Evolutionary conservation across 2,888 invertebrate genomes (phyloP).

Genomic region (Girardia tigrina): DNA sequence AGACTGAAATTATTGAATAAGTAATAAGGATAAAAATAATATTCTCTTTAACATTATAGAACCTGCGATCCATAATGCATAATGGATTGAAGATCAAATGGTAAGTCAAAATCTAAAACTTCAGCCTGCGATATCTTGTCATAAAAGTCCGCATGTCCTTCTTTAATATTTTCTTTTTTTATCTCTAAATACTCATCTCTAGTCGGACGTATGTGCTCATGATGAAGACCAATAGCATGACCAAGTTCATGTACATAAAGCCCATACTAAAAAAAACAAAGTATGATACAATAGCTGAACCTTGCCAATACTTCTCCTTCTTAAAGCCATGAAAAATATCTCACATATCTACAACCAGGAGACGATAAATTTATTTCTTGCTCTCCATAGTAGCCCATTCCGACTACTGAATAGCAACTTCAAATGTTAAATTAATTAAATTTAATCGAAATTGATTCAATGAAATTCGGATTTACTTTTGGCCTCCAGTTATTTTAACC

Average conservation of each 20-base stretch:
- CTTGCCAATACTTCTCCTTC: background rate
- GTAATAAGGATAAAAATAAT: no score
- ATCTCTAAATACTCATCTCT: background rate
- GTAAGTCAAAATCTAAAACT: background rate
- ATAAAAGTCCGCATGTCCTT: background rate
- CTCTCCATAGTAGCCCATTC: background rate
- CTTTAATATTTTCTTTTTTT: background rate
- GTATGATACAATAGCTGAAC: background rate
- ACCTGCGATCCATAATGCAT: background rate
- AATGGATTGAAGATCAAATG: slow-evolving; percentile 13
- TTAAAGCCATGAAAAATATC: slow-evolving; percentile 12
- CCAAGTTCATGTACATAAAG: slow-evolving; percentile 7
- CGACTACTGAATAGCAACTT: background rate
- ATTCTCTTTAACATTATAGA: no score
- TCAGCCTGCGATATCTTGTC: background rate
- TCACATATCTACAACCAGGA: slow-evolving; percentile 7
- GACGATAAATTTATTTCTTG: background rate
- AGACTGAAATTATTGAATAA: background rate
- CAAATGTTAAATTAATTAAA: background rate
- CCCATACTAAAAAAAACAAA: slow-evolving; percentile 4
- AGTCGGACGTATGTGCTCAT: background rate
- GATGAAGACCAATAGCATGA: background rate
- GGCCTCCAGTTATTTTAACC: background rate
- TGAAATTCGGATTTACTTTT: background rate
- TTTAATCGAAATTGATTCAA: background rate